These are phyloP conservation scores for Nemurella pictetii DNA, from an alignment of 2,888 invertebrate genomes.

Conservation along the genomic window DNA sequence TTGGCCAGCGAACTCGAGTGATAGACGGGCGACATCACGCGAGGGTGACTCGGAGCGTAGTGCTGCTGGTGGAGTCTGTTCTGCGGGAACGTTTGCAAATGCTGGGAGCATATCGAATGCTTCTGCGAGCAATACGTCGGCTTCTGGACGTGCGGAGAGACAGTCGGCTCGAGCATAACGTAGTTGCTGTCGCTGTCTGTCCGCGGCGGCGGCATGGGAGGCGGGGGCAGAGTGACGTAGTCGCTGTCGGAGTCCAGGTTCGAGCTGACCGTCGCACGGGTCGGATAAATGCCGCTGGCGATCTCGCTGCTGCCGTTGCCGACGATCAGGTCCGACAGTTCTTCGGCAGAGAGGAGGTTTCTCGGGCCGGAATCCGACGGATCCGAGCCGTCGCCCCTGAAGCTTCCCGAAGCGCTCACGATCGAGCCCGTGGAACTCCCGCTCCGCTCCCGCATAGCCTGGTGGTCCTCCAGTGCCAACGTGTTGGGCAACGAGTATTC, in stretches of 20 bases:
- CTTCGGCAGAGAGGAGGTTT: constrained; percentile 74
- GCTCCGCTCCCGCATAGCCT: constrained; percentile 65
- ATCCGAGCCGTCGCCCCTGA: constrained; percentile 87
- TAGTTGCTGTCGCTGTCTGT: constrained; percentile 55
- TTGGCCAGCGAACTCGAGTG: constrained; percentile 53
- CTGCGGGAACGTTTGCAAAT: constrained; percentile 45
- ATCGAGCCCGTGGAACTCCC: constrained; percentile 63
- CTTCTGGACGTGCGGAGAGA: constrained; percentile 69
- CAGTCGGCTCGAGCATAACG: constrained; percentile 52
- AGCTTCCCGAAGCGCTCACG: constrained; percentile 76
- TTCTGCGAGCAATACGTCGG: constrained; percentile 51
- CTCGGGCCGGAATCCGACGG: constrained; percentile 78
- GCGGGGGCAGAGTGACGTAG: constrained; percentile 70
- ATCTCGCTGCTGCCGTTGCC: constrained; percentile 53
- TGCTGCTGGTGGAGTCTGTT: constrained; percentile 18
- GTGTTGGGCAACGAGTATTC: neutral
- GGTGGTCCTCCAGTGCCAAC: constrained; percentile 40
- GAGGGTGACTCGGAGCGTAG: neutral
- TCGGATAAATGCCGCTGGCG: constrained; percentile 69
- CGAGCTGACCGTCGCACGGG: constrained; percentile 76
- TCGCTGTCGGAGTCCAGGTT: constrained; percentile 88
- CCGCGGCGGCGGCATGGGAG: constrained; percentile 38
- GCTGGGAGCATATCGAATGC: constrained; percentile 55
- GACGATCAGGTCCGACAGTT: constrained; percentile 80
- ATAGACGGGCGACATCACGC: neutral